These are phyloP conservation scores for Heloderma charlesbogerti DNA, from an alignment of 2,113 vertebrate species.

Conservation along the genomic window DNA sequence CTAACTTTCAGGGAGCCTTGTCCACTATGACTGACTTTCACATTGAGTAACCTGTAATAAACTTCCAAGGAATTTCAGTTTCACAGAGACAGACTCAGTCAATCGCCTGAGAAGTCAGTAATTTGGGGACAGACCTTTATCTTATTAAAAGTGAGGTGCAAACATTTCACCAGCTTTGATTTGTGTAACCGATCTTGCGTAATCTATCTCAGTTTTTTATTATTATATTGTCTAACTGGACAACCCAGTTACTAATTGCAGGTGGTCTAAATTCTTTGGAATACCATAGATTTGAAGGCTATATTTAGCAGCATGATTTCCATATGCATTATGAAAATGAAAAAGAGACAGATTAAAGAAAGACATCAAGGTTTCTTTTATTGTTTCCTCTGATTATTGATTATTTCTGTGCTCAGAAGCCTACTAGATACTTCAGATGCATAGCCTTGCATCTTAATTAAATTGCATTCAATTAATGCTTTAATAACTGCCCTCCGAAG, in stretches of 20 bases:
- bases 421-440: constrained; percentile 10
- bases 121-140: not conserved
- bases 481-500: constrained; percentile 39
- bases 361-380: constrained; percentile 21
- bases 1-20: not conserved
- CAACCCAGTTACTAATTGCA: not conserved
- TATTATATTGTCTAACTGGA: constrained; percentile 46
- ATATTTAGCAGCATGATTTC: constrained; percentile 39
- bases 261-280: constrained; percentile 12
- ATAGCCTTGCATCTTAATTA: not conserved
- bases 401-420: constrained; percentile 42
- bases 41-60: not conserved
- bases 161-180: not conserved
- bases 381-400: not conserved
- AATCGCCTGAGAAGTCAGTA: not conserved
- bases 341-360: constrained; percentile 9
- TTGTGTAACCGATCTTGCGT: not conserved
- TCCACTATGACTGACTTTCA: not conserved
- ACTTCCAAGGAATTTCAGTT: not conserved
- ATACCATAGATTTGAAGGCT: not conserved
- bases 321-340: constrained; percentile 45
- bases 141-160: not conserved
- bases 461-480: constrained; percentile 2
- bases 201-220: constrained; percentile 1
- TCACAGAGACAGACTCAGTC: not conserved